A percentile compares a stretch with the other conserved stretches of the same genome.
Conservation (phyloP, 2,797 vertebrate genomes). For the Sebastes kiyomatsui region DNA sequence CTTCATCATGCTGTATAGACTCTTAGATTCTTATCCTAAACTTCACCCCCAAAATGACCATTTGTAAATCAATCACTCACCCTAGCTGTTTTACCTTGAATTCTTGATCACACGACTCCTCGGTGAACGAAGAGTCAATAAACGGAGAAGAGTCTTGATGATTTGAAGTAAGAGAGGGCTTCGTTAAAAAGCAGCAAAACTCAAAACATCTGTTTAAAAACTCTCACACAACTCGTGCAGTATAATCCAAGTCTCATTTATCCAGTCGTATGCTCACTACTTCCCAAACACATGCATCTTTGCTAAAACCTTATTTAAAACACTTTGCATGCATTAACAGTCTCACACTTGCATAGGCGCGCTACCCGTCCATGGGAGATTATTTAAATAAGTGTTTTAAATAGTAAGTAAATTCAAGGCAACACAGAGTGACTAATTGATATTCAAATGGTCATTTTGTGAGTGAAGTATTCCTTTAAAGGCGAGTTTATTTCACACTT, state of each 20-base stretch:
- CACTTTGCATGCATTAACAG: no score
- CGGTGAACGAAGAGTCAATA: background rate
- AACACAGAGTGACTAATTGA: background rate
- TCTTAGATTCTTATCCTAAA: rapidly evolving
- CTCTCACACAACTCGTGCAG: no score
- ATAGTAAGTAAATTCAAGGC: background rate
- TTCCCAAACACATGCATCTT: no score
- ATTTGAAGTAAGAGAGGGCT: rapidly evolving
- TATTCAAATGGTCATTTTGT: background rate
- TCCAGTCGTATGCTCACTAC: no score
- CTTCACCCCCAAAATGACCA: no score
- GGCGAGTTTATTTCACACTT: background rate
- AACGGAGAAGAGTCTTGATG: background rate
- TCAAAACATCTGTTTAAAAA: no score
- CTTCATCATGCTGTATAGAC: background rate
- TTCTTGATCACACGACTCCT: background rate
- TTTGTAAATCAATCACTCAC: background rate
- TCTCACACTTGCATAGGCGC: no score
- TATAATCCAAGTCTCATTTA: no score
- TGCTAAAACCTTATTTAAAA: no score
- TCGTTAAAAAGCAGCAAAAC: background rate
- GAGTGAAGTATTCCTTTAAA: background rate
- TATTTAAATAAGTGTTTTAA: no score
- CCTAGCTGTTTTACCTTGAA: no score
- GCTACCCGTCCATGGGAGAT: no score